These are phyloP conservation scores for Pseudomyrmex pallidus DNA, from an alignment of 1,140 invertebrate species.

Conservation along the genomic window DNA sequence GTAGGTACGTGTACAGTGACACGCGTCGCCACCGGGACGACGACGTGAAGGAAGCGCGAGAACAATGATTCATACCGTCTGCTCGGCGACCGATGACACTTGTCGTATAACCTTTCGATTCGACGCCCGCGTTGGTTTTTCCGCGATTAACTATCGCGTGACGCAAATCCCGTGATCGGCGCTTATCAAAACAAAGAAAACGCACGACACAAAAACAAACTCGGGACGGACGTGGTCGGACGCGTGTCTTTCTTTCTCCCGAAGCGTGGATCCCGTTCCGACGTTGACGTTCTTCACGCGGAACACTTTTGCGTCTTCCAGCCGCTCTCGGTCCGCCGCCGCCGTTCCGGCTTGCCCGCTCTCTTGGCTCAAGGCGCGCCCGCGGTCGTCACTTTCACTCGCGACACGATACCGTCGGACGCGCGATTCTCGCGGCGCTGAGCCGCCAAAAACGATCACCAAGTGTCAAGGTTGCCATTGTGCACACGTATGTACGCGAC, in stretches of 20 bases:
- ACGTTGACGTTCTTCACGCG: conserved; percentile 33
- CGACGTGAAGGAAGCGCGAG: background rate
- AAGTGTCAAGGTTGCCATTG: conserved; percentile 84
- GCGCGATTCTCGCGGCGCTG: conserved; percentile 57
- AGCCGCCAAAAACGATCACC: conserved; percentile 79
- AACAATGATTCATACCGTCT: conserved; percentile 29
- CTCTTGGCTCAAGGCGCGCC: conserved; percentile 31
- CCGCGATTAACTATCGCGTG: background rate
- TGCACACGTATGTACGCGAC: conserved; percentile 65
- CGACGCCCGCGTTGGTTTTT: background rate
- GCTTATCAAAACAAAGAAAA: conserved; percentile 29
- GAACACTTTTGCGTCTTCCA: conserved; percentile 45
- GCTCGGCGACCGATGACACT: conserved; percentile 33
- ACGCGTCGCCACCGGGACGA: background rate
- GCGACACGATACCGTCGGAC: conserved; percentile 59
- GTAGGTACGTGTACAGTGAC: background rate
- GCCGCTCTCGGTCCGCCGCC: background rate
- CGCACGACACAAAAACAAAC: background rate
- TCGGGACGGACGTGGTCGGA: background rate
- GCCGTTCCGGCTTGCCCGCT: background rate
- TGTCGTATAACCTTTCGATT: conserved; percentile 36
- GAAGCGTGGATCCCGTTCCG: background rate
- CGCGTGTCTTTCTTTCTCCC: background rate
- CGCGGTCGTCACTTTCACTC: conserved; percentile 64
- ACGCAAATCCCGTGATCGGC: background rate